Conservation (phyloP, 2,113 vertebrate species). For the Ranitomeya variabilis region DNA sequence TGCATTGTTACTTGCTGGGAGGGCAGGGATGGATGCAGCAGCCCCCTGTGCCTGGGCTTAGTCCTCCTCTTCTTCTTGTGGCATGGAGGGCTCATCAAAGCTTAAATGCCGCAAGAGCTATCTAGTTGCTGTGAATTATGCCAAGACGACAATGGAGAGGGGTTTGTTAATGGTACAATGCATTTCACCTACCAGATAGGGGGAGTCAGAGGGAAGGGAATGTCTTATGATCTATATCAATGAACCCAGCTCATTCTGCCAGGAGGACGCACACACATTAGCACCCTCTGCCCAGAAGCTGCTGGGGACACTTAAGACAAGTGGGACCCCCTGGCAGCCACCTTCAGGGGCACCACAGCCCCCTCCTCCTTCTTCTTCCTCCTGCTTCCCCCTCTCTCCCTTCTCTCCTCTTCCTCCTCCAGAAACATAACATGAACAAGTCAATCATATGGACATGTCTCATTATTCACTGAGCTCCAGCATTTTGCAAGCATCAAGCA, state of each 20-base stretch:
- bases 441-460: conserved; percentile 96
- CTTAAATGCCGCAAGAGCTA: conserved; percentile 93
- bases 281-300: conserved; percentile 74
- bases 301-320: conserved; percentile 81
- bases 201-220: conserved; percentile 86
- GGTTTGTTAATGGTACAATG: conserved; percentile 89
- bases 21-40: conserved; percentile 47
- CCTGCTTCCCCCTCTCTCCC: conserved; percentile 81
- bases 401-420: conserved; percentile 64
- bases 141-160: conserved; percentile 91
- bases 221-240: conserved; percentile 86
- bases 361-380: conserved; percentile 70
- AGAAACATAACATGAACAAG: conserved; percentile 89
- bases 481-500: conserved; percentile 85
- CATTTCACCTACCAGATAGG: conserved; percentile 93
- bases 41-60: conserved; percentile 1
- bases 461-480: conserved; percentile 93
- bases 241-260: conserved; percentile 81
- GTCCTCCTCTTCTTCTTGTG: conserved; percentile 62
- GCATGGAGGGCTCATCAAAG: conserved; percentile 79
- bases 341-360: conserved; percentile 85
- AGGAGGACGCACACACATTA: conserved; percentile 70
- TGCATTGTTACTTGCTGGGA: conserved; percentile 71
- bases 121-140: conserved; percentile 87
- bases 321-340: conserved; percentile 82